Percentiles rank a stretch among this genome's conserved stretches.
Evolutionary conservation across 2,797 vertebrate genomes (phyloP).

Genomic region (Coranthus polyacanthus): DNA sequence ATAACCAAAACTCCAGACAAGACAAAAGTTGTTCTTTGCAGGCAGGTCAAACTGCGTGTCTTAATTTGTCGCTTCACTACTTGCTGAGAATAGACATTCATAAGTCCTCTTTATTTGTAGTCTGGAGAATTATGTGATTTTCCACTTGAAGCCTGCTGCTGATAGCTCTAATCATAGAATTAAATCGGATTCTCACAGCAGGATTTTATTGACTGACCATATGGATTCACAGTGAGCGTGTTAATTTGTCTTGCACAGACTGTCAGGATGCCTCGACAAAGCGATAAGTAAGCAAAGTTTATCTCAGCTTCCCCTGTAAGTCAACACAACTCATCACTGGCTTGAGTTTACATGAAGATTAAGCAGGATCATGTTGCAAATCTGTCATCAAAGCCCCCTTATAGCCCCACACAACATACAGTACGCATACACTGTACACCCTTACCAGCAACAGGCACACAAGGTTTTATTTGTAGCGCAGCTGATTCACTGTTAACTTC

Average conservation of each 20-base stretch:
- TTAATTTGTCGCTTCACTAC: conserved; percentile 54
- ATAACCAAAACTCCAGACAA: conserved; percentile 15
- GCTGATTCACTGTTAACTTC: neutral
- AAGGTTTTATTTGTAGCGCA: neutral
- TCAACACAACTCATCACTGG: conserved; percentile 23
- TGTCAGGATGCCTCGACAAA: conserved; percentile 11
- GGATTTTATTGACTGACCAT: conserved; percentile 44
- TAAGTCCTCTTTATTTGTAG: conserved; percentile 22
- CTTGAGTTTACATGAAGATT: conserved; percentile 44
- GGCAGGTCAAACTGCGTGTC: conserved; percentile 44
- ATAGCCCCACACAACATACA: conserved; percentile 1
- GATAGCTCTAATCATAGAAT: conserved; percentile 44
- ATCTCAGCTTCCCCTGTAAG: conserved; percentile 15
- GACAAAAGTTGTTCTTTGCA: conserved; percentile 17
- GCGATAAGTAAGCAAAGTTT: conserved; percentile 24
- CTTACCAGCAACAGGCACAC: too few relatives aligned
- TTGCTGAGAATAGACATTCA: conserved; percentile 19
- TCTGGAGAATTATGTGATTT: conserved; percentile 28
- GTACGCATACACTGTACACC: neutral
- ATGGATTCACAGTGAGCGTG: conserved; percentile 38
- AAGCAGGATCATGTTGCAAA: conserved; percentile 37
- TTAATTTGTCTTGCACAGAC: conserved; percentile 1
- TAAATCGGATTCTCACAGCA: conserved; percentile 42
- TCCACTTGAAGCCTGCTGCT: conserved; percentile 35
- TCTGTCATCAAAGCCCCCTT: conserved; percentile 16